phyloP scores from a whole-genome alignment of 2,113 vertebrate species.

The Zapus hudsonius region DNA sequence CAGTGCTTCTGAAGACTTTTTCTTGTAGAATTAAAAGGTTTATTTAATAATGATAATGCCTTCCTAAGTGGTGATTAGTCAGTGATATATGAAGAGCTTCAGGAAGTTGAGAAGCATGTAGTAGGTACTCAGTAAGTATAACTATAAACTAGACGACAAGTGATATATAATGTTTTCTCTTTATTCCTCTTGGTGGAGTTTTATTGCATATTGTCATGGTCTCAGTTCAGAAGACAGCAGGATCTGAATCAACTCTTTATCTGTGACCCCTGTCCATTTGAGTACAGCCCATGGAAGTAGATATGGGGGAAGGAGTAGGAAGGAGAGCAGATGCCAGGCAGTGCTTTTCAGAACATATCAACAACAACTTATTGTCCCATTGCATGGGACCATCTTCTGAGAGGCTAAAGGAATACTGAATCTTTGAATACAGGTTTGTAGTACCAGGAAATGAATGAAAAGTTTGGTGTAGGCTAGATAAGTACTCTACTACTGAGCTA shows the following conservation, averaged over 20 bases:
- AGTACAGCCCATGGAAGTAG: neutral
- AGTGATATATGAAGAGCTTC: neutral
- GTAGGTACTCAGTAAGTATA: neutral
- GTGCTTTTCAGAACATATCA: neutral
- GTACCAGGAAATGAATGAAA: neutral
- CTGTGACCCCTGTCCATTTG: neutral
- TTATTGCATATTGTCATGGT: neutral
- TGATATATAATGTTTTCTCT: neutral
- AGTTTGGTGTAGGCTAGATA: neutral
- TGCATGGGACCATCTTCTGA: neutral
- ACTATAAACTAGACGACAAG: neutral
- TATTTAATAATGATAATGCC: neutral
- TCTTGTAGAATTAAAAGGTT: neutral
- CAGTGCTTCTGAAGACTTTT: neutral
- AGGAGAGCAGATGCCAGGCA: neutral
- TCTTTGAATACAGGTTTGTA: neutral
- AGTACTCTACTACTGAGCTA: too few relatives aligned
- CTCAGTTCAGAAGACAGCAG: neutral
- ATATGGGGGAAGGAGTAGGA: neutral
- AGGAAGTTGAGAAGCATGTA: neutral
- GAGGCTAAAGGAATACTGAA: neutral
- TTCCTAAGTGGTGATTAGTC: neutral
- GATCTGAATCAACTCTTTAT: neutral
- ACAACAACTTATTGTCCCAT: neutral
- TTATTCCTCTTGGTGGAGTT: neutral